Percentiles rank a stretch among this genome's conserved stretches.
phyloP scores from a whole-genome alignment of 1,140 invertebrate genomes.

The Drosophila busckii region DNA sequence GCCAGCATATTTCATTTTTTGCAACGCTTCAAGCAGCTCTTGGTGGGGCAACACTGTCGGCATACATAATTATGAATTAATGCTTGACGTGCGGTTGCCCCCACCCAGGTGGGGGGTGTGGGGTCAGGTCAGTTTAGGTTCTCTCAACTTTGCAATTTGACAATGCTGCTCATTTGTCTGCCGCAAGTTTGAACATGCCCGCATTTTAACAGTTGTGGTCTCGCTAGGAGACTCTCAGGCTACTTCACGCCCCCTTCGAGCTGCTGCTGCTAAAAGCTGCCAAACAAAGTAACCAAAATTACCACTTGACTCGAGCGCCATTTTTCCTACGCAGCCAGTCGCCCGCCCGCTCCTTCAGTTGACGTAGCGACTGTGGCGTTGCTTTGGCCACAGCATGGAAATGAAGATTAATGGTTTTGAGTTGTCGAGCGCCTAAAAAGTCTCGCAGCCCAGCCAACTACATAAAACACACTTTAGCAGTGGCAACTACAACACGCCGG shows the following conservation, averaged over 20 bases:
- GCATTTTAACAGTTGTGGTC: slow-evolving; percentile 64
- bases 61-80: slow-evolving; percentile 79
- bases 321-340: slow-evolving; percentile 34
- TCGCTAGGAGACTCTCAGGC: slow-evolving; percentile 3
- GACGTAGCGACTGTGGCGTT: neutral
- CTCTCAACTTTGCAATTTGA: slow-evolving; percentile 48
- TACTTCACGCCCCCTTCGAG: too few relatives aligned
- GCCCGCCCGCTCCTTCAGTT: slow-evolving; percentile 26
- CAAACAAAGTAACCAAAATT: slow-evolving; percentile 74
- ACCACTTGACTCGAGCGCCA: slow-evolving; percentile 68
- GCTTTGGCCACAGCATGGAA: slow-evolving; percentile 27
- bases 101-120: neutral
- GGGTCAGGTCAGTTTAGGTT: neutral
- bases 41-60: slow-evolving; percentile 68
- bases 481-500: slow-evolving; percentile 4
- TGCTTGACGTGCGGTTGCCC: slow-evolving; percentile 38
- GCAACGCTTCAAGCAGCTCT: slow-evolving; percentile 19
- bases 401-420: slow-evolving; percentile 71
- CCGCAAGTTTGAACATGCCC: slow-evolving; percentile 62
- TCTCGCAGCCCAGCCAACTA: slow-evolving; percentile 60
- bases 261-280: slow-evolving; percentile 23
- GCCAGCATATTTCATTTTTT: slow-evolving; percentile 68
- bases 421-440: slow-evolving; percentile 60
- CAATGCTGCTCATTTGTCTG: slow-evolving; percentile 72
- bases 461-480: slow-evolving; percentile 61